Percentiles rank a stretch among this genome's conserved stretches.
Evolutionary conservation across 2,888 invertebrate species (phyloP).

Genomic region (Caenorhabditis zanzibari): DNA sequence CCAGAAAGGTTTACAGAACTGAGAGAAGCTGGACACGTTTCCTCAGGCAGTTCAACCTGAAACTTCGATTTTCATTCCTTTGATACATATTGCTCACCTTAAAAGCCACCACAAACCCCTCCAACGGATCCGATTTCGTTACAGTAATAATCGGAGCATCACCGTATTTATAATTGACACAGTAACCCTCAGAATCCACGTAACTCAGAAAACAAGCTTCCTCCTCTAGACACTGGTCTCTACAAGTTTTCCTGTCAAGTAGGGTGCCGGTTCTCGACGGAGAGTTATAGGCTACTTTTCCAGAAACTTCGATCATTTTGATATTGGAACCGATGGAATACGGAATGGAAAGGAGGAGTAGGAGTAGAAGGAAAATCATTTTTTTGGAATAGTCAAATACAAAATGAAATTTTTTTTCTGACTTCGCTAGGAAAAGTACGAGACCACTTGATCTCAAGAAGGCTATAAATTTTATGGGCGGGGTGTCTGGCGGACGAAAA

Average conservation of each 20-base stretch:
- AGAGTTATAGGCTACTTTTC: neutral
- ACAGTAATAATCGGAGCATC: neutral
- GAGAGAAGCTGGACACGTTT: neutral
- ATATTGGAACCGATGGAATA: too few relatives aligned
- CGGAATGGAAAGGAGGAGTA: too few relatives aligned
- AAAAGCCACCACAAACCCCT: neutral
- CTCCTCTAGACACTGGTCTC: neutral
- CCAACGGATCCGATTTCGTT: neutral
- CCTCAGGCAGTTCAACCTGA: neutral
- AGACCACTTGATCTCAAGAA: too few relatives aligned
- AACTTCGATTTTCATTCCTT: neutral
- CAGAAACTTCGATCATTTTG: neutral
- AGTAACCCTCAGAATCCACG: neutral
- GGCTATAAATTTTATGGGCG: too few relatives aligned
- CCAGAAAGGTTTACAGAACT: neutral
- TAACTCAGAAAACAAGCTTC: neutral
- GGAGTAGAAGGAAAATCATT: too few relatives aligned
- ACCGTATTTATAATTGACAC: constrained; percentile 15
- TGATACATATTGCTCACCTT: neutral
- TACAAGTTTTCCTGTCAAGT: neutral
- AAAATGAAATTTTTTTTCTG: too few relatives aligned
- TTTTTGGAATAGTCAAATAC: too few relatives aligned
- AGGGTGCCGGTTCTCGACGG: neutral
- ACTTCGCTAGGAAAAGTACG: too few relatives aligned
- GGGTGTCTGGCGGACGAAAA: too few relatives aligned